These are phyloP conservation scores for Hoplostethus atlanticus DNA, from an alignment of 2,797 vertebrate genomes.

Conservation along the genomic window DNA sequence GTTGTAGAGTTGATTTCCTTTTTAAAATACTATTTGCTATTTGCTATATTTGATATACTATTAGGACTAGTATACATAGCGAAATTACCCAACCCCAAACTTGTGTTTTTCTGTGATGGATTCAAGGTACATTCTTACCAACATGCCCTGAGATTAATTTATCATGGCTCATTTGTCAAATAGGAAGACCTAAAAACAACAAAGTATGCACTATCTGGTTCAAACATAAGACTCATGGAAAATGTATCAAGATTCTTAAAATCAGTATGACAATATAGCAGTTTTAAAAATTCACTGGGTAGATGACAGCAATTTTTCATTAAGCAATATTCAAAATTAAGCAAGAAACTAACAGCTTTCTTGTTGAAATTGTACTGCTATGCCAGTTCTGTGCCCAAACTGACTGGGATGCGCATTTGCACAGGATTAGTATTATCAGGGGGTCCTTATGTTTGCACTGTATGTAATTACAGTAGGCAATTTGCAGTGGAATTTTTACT, in stretches of 20 bases:
- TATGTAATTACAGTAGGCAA: slow-evolving; percentile 12
- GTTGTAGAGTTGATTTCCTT: no score
- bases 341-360: not conserved
- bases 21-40: no score
- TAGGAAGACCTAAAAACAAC: not conserved
- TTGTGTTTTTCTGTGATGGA: no score
- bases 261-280: not conserved
- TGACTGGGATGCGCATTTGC: not conserved
- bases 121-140: no score
- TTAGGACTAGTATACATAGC: no score
- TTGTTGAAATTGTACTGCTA: not conserved
- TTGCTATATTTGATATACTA: no score
- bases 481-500: not conserved
- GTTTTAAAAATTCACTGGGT: not conserved
- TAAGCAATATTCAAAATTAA: no score
- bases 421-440: not conserved
- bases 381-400: not conserved
- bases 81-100: no score
- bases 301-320: not conserved
- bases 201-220: not conserved
- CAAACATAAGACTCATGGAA: not conserved
- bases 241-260: not conserved
- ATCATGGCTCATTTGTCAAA: no score
- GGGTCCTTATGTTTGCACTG: not conserved
- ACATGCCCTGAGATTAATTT: no score